Percentiles rank a stretch among this genome's conserved stretches.
Conservation (phyloP, 2,888 invertebrate species). For the Papilio elwesi region DNA sequence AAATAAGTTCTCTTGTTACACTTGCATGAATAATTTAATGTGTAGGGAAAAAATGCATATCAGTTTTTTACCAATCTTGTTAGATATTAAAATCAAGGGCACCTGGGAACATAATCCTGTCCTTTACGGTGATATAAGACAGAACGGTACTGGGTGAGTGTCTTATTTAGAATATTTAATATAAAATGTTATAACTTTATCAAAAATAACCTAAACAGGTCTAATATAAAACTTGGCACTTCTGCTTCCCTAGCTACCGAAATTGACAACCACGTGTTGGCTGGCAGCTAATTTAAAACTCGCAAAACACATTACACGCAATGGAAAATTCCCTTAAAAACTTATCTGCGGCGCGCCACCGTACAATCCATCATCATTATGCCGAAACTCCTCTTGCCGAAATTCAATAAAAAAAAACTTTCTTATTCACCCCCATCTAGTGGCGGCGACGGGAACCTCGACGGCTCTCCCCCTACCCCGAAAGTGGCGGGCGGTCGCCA, state of each 20-base stretch:
- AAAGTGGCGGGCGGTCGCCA: constrained; percentile 65
- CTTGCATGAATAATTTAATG: no score
- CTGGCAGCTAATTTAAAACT: constrained; percentile 70
- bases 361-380: constrained; percentile 83
- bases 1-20: no score
- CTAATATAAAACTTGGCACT: constrained; percentile 46
- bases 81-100: no score
- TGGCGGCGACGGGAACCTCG: constrained; percentile 69
- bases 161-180: background rate
- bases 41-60: no score
- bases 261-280: constrained; percentile 59
- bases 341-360: constrained; percentile 78
- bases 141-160: background rate
- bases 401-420: constrained; percentile 82
- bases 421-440: constrained; percentile 77
- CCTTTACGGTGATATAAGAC: no score
- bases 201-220: constrained; percentile 38
- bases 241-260: constrained; percentile 47
- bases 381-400: constrained; percentile 75
- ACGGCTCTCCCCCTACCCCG: constrained; percentile 53
- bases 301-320: constrained; percentile 75
- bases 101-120: no score
- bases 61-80: no score
- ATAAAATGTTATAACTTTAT: background rate
- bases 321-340: constrained; percentile 70